Conservation (phyloP, 2,797 vertebrate genomes). For the Crenuchus spilurus region DNA sequence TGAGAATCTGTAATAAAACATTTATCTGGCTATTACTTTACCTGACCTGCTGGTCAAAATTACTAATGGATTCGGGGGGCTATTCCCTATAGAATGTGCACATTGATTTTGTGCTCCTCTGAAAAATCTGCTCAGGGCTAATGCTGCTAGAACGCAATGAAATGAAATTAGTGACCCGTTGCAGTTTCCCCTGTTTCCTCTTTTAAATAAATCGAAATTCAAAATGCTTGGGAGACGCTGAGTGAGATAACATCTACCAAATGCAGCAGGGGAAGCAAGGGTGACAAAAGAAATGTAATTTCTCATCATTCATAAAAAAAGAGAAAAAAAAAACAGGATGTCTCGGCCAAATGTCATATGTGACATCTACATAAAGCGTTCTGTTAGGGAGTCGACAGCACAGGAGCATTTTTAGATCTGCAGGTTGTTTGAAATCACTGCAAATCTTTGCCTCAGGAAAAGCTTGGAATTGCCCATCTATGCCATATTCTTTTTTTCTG, state of each 20-base stretch:
- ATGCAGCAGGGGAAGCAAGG: slow-evolving; percentile 48
- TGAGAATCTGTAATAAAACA: slow-evolving; percentile 93
- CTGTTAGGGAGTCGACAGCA: slow-evolving; percentile 35
- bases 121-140: slow-evolving; percentile 82
- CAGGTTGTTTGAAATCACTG: slow-evolving; percentile 57
- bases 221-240: slow-evolving; percentile 66
- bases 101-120: slow-evolving; percentile 85
- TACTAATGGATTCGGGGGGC: slow-evolving; percentile 87
- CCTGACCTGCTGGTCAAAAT: slow-evolving; percentile 89
- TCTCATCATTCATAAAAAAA: slow-evolving; percentile 69
- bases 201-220: slow-evolving; percentile 80
- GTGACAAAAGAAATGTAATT: slow-evolving; percentile 71
- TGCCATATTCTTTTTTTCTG: slow-evolving; percentile 47
- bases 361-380: slow-evolving; percentile 69
- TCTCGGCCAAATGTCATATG: slow-evolving; percentile 63
- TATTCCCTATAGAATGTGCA: slow-evolving; percentile 80
- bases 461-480: slow-evolving; percentile 42
- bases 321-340: slow-evolving; percentile 39
- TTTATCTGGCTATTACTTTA: slow-evolving; percentile 94
- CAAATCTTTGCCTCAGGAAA: slow-evolving; percentile 44
- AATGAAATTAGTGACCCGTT: slow-evolving; percentile 85
- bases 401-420: slow-evolving; percentile 57
- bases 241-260: slow-evolving; percentile 64
- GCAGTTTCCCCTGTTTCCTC: slow-evolving; percentile 79
- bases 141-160: slow-evolving; percentile 77